Percentiles rank a stretch among this genome's conserved stretches.
Conservation (phyloP, 2,888 invertebrate genomes). For the Heteropelma amictum region DNA sequence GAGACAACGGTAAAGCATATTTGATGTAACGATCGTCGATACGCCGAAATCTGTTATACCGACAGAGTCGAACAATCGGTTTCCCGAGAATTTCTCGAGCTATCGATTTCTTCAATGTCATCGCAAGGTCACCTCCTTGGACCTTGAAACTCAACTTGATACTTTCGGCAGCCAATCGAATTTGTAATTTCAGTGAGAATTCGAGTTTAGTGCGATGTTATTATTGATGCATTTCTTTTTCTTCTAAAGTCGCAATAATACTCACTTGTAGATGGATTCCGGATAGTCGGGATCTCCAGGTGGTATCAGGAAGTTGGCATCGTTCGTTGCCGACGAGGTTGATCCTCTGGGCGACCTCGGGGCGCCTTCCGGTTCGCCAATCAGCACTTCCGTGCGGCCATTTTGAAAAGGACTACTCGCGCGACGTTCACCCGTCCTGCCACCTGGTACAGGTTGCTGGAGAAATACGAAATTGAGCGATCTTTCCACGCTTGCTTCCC, state of each 20-base stretch:
- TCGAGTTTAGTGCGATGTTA: too few species aligned
- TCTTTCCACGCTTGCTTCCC: too few species aligned
- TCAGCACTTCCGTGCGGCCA: slow-evolving; percentile 87
- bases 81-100: too few species aligned
- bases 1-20: too few species aligned
- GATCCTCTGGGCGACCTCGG: slow-evolving; percentile 77
- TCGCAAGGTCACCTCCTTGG: neutral
- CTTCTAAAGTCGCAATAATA: slow-evolving; percentile 19
- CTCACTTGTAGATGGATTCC: slow-evolving; percentile 74
- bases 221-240: too few species aligned
- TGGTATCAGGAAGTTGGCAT: slow-evolving; percentile 70
- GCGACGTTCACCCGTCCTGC: slow-evolving; percentile 74
- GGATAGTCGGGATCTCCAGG: slow-evolving; percentile 70
- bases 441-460: slow-evolving; percentile 70
- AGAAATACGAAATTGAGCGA: too few species aligned
- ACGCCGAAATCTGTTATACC: too few species aligned
- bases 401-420: slow-evolving; percentile 83
- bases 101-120: neutral
- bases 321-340: slow-evolving; percentile 74
- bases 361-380: slow-evolving; percentile 80
- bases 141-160: too few species aligned
- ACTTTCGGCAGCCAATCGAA: too few species aligned
- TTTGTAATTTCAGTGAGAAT: too few species aligned
- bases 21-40: too few species aligned
- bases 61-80: too few species aligned